Evolutionary conservation across 2,888 invertebrate species (phyloP).

Genomic region (Synergus gifuensis): DNA sequence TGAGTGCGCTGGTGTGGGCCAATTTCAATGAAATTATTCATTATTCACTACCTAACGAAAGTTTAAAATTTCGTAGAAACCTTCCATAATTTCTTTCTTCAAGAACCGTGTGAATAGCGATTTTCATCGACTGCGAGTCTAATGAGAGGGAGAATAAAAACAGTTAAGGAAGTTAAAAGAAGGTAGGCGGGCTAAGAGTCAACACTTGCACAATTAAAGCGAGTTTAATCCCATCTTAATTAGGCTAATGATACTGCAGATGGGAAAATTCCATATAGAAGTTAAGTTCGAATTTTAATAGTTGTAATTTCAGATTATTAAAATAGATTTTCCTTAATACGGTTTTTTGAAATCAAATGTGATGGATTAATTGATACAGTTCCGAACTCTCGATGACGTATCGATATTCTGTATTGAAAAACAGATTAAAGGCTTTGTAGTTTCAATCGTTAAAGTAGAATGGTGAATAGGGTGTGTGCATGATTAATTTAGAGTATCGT

Average conservation of each 20-base stretch:
- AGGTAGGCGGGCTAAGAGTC: constrained; percentile 49
- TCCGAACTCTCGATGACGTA: constrained; percentile 41
- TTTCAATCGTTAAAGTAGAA: constrained; percentile 43
- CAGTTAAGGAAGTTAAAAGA: constrained; percentile 6
- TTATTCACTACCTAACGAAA: background rate
- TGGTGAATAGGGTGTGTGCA: background rate
- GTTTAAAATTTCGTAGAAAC: background rate
- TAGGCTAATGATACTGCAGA: constrained; percentile 58
- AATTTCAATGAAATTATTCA: background rate
- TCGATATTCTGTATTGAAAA: constrained; percentile 56
- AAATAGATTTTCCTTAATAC: background rate
- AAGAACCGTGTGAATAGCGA: background rate
- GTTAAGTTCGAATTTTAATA: constrained; percentile 4
- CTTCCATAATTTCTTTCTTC: background rate
- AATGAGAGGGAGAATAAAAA: background rate
- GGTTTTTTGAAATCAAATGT: too few species aligned
- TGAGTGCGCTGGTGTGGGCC: background rate
- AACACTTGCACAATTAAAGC: constrained; percentile 69
- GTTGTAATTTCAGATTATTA: background rate
- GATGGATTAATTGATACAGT: background rate
- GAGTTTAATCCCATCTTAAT: constrained; percentile 66
- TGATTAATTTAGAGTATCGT: background rate
- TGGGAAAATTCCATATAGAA: constrained; percentile 33
- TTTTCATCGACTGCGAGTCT: constrained; percentile 28
- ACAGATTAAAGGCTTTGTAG: constrained; percentile 54